A percentile compares a stretch with the other conserved stretches of the same genome.
Evolutionary conservation across 2,888 invertebrate genomes (phyloP).

Genomic region (Harpalus rubripes): DNA sequence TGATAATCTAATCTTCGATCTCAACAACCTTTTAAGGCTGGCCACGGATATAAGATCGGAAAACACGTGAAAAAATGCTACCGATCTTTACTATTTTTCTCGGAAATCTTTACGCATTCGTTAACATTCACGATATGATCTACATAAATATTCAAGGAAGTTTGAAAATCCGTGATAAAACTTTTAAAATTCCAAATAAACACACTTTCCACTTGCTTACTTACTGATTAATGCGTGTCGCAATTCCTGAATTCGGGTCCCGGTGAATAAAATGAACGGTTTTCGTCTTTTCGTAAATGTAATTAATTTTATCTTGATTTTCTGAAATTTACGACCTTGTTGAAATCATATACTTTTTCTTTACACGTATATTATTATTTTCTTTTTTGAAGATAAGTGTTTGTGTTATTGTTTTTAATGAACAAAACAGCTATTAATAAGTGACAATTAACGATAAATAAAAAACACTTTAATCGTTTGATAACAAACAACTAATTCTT

Average conservation of each 20-base stretch:
- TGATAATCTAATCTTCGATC: constrained; percentile 43
- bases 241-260: not conserved
- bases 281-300: constrained; percentile 10
- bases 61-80: constrained; percentile 48
- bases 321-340: constrained; percentile 8
- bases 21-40: constrained; percentile 31
- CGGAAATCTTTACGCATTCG: constrained; percentile 60
- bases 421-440: constrained; percentile 39
- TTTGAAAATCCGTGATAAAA: constrained; percentile 64
- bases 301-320: constrained; percentile 54
- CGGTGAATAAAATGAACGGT: constrained; percentile 22
- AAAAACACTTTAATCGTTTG: constrained; percentile 2
- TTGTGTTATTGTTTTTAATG: constrained; percentile 18
- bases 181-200: constrained; percentile 61
- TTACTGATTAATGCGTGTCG: constrained; percentile 55
- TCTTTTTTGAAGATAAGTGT: constrained; percentile 12
- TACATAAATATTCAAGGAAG: constrained; percentile 65
- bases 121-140: constrained; percentile 63
- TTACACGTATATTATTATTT: not conserved
- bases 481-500: constrained; percentile 34
- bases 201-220: constrained; percentile 51
- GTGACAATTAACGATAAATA: constrained; percentile 44
- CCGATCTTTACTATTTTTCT: constrained; percentile 52
- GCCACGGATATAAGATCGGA: constrained; percentile 44
- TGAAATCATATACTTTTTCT: constrained; percentile 8